Conservation (phyloP, 1,140 invertebrate genomes). For the Pectinophora gossypiella region DNA sequence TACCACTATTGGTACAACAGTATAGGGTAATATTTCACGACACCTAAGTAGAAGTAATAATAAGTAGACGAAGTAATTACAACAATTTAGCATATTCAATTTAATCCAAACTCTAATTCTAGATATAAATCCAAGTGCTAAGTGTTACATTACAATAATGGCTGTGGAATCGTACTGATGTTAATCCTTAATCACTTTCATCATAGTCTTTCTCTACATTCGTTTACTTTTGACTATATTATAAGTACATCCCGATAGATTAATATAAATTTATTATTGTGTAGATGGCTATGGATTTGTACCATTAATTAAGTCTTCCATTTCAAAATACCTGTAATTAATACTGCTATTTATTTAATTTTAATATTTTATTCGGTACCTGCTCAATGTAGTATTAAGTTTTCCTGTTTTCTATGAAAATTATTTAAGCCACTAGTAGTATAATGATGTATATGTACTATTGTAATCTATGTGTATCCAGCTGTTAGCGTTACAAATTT, state of each 20-base stretch:
- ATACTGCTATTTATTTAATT: constrained; percentile 40
- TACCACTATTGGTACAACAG: background rate
- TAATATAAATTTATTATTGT: constrained; percentile 48
- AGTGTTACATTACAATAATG: constrained; percentile 64
- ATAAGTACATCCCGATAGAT: constrained; percentile 39
- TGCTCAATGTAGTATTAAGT: constrained; percentile 56
- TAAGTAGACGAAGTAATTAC: constrained; percentile 24
- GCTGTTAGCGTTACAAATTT: background rate
- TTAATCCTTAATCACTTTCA: constrained; percentile 57
- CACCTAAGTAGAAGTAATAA: background rate
- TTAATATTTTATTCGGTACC: constrained; percentile 48
- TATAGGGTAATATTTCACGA: constrained; percentile 1
- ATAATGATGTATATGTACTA: background rate
- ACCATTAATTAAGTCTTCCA: constrained; percentile 68
- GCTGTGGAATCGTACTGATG: constrained; percentile 70
- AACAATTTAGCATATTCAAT: constrained; percentile 26
- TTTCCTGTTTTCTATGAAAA: constrained; percentile 20
- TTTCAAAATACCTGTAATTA: constrained; percentile 55
- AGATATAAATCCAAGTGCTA: constrained; percentile 55
- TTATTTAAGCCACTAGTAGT: background rate
- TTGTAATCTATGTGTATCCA: background rate
- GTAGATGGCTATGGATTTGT: constrained; percentile 61
- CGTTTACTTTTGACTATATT: constrained; percentile 42
- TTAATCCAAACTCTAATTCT: constrained; percentile 43
- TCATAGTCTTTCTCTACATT: constrained; percentile 46